Evolutionary conservation across 2,888 invertebrate species (phyloP), one percentile per base, ranked within the genome.

Genomic region (Amblyteles armatorius): DNA sequence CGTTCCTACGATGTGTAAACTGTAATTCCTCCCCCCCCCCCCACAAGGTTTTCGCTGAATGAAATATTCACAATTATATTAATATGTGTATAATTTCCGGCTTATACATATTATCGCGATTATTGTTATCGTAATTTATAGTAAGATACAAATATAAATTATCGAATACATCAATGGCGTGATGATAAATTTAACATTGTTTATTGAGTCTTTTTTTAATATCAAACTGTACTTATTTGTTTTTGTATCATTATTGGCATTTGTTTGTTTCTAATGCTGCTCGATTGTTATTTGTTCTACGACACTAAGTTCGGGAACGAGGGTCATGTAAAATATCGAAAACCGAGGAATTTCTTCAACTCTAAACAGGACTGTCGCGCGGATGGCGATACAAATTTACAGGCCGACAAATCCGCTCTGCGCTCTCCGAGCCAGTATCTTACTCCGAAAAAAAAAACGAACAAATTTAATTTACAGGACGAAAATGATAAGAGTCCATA

Each of bases 141-240:
- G 67, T 67, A 78, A 79, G 44, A 65, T 83, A 83, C 74, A 68
- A 74, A 81, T 84, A 86, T 82, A 82, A 83, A 86, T 84, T 84
- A 86, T 79, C 11, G 82, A 73, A 74, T 76, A 79, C 74, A 68
- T 57, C 82, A 86, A 76, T 82, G 78, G 63, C 63, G 71, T 40
- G 57, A 79, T 72, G 29, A 79, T 60, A 79, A 63, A 76, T 76
- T 79, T 44, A 60, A 85, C 72, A 65, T 69, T 79, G 22, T 33
- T 82, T 79, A 33, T 68, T 60, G 16, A 82, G 60, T 77, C 26
- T 26, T 40, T 44, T 60, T 50, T 79, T n/a, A 72, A 52, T 68
- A 33, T 33, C 33, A 63, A 85, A 85, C 82, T 82, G 82, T 82
- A 82, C 82, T 82, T 22, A 44, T 65, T 80, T 80, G 33, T 63